A percentile compares a stretch with the other conserved stretches of the same genome.
These are phyloP conservation scores for Mormyrops attenuatus DNA, from an alignment of 2,797 vertebrate genomes.

Conservation along the genomic window DNA sequence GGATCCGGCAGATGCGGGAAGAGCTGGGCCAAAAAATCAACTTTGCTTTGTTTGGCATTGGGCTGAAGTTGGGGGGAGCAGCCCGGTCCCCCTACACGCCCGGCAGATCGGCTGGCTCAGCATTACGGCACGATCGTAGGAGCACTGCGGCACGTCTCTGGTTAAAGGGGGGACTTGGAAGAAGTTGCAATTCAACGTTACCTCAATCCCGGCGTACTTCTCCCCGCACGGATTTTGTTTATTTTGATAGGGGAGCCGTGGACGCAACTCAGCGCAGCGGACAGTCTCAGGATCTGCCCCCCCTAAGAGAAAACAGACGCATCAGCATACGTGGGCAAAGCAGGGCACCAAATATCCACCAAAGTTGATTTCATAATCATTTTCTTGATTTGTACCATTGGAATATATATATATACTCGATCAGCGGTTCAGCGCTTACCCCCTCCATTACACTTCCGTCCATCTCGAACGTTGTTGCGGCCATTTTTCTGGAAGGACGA, in stretches of 20 bases:
- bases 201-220: slow-evolving; percentile 90
- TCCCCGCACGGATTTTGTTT: slow-evolving; percentile 82
- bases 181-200: slow-evolving; percentile 39
- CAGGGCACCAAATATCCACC: background rate
- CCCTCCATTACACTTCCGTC: slow-evolving; percentile 93
- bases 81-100: background rate
- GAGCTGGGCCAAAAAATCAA: slow-evolving; percentile 16
- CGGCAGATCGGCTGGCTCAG: no score
- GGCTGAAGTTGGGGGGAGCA: slow-evolving; percentile 14
- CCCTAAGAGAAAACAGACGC: slow-evolving; percentile 61
- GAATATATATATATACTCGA: background rate
- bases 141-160: background rate
- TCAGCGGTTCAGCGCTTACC: slow-evolving; percentile 59
- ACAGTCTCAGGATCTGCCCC: slow-evolving; percentile 85
- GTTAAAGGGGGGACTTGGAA: background rate
- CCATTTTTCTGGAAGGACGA: slow-evolving; percentile 47
- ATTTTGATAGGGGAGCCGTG: slow-evolving; percentile 72
- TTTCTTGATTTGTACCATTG: background rate
- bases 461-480: slow-evolving; percentile 61
- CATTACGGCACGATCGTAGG: background rate
- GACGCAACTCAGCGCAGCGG: slow-evolving; percentile 83
- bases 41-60: slow-evolving; percentile 45
- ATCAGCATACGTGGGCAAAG: background rate
- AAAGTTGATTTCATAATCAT: background rate
- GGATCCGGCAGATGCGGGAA: background rate